Conservation (phyloP, 2,888 invertebrate species). For the Agriotes lineatus region DNA sequence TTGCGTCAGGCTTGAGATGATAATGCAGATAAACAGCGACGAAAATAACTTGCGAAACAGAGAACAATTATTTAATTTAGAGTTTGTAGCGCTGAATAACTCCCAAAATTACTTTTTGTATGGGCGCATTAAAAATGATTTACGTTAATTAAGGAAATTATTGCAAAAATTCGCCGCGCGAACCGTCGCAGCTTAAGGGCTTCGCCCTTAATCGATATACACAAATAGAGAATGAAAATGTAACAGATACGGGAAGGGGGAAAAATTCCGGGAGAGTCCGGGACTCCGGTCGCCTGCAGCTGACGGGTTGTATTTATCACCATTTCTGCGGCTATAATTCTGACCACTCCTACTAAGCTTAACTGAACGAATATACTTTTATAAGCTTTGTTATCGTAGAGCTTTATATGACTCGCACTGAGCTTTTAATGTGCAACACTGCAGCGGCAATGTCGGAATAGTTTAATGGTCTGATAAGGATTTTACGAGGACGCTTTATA, state of each 20-base stretch:
- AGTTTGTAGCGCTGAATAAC: conserved; percentile 46
- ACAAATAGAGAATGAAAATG: conserved; percentile 30
- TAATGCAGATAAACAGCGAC: conserved; percentile 49
- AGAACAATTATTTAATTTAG: conserved; percentile 51
- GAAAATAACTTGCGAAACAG: conserved; percentile 48
- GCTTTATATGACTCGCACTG: conserved; percentile 48
- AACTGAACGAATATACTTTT: conserved; percentile 51
- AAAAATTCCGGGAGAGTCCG: conserved; percentile 33
- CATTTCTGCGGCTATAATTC: conserved; percentile 51
- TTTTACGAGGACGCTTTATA: conserved; percentile 33
- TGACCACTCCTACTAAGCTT: conserved; percentile 44
- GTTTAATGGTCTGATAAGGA: conserved; percentile 42
- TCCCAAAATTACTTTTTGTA: conserved; percentile 47
- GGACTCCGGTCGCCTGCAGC: conserved; percentile 44
- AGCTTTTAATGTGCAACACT: conserved; percentile 51
- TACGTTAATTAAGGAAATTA: conserved; percentile 46
- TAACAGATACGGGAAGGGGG: conserved; percentile 24
- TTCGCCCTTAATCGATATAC: conserved; percentile 14
- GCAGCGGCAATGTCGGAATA: conserved; percentile 44
- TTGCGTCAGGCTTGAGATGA: conserved; percentile 48
- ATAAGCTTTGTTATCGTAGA: conserved; percentile 52
- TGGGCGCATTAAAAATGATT: conserved; percentile 48
- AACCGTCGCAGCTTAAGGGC: conserved; percentile 3
- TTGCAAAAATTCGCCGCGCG: conserved; percentile 6
- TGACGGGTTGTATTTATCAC: conserved; percentile 50